Evolutionary conservation across 2,113 vertebrate species (phyloP), one percentile per base, ranked within the genome.

Genomic region (Clinocottus analis): DNA sequence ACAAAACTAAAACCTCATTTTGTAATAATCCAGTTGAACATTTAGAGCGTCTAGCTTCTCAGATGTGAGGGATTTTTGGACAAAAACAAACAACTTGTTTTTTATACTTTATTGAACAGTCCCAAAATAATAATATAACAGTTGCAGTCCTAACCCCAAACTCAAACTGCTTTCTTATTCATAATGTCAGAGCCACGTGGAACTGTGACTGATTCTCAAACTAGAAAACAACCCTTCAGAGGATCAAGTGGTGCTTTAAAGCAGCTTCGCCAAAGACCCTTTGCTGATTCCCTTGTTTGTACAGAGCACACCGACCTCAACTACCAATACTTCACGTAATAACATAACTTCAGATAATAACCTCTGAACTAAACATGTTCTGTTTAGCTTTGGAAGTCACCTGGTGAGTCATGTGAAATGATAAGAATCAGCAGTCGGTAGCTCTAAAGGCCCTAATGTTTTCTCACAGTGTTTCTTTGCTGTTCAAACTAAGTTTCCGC

Each of bases 361-460:
- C 31, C 62, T 71, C 47, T 43, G 43, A 7, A 4, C 73, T 58
- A 31, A 72, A 60, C 29, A 23, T 33, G 23, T 23, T 67, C 53
- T 72, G 43, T 77, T 85, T 68, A 45, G 56, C 51, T 66, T 16
- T 5, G 9, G 21, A 51, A 74, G 59, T 7, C 71, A 39, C 63
- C 17, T 63, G 62, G 23, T 31, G 37, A 43, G 39, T 27, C 25
- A 4, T 47, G n/a, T 16, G 10, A 5, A 43, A 56, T 9, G 84
- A 84, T 86, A 84, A 84, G 64, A 76, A 88, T 90, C 81, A 72
- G 66, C 70, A 73, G 63, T 65, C 81, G 71, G 89, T 61, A 69
- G 84, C 81, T 70, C 74, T 23, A 25, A 69, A 53, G 64, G 35
- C 73, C 75, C 53, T n/a, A 43, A 78, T 75, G 70, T 87, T 87